Evolutionary conservation across 2,888 invertebrate species (phyloP).

Genomic region (Trachelus tabidus): DNA sequence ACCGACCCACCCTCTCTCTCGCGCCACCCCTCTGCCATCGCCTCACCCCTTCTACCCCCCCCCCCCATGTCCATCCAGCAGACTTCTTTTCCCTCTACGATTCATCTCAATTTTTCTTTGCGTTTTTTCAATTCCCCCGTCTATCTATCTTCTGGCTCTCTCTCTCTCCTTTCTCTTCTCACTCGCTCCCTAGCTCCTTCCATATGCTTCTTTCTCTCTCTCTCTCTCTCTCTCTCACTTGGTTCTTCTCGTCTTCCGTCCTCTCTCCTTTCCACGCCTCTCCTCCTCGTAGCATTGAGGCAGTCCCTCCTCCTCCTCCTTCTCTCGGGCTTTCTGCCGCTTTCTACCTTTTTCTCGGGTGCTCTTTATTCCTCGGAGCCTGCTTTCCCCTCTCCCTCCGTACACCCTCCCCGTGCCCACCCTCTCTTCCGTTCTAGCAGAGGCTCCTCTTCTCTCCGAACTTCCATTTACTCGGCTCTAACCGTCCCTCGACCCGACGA

Average conservation of each 20-base stretch:
- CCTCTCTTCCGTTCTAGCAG: neutral
- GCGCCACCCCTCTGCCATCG: slow-evolving; percentile 4
- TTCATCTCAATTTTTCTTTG: slow-evolving; percentile 60
- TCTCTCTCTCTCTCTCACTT: slow-evolving; percentile 57
- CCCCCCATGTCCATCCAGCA: slow-evolving; percentile 17
- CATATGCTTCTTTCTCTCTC: slow-evolving; percentile 43
- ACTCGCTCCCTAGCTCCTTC: slow-evolving; percentile 61
- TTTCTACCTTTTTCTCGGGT: slow-evolving; percentile 56
- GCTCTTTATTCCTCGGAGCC: slow-evolving; percentile 42
- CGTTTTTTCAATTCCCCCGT: slow-evolving; percentile 52
- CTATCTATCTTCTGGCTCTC: slow-evolving; percentile 31
- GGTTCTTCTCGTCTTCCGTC: slow-evolving; percentile 38
- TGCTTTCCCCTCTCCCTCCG: slow-evolving; percentile 55
- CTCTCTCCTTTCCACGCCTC: slow-evolving; percentile 57
- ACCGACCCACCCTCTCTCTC: too few relatives aligned
- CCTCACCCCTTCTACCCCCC: slow-evolving; percentile 17
- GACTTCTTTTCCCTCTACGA: slow-evolving; percentile 40
- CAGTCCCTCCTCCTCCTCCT: slow-evolving; percentile 31
- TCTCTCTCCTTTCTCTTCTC: slow-evolving; percentile 12
- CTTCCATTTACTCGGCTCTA: slow-evolving; percentile 35
- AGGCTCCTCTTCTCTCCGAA: neutral
- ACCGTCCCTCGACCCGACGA: slow-evolving; percentile 16
- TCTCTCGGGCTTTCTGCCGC: slow-evolving; percentile 72
- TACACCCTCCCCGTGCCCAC: slow-evolving; percentile 12
- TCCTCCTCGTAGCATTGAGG: slow-evolving; percentile 2